Conservation (phyloP, 2,113 vertebrate species). For the Apeltes quadracus region DNA sequence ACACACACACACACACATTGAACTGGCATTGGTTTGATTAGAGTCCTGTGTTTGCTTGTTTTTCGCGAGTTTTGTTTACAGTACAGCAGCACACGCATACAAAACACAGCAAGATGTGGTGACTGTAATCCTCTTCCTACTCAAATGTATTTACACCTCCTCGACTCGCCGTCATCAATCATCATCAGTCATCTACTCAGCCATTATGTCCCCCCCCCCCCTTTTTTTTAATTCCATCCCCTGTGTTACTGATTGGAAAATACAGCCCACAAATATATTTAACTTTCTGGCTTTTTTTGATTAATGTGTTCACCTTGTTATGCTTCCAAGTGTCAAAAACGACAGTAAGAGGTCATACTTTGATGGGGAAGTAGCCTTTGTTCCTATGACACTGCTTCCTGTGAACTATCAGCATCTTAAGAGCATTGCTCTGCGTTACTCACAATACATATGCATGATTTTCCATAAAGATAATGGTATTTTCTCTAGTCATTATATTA, state of each 20-base stretch:
- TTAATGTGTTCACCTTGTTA: constrained; percentile 32
- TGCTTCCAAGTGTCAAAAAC: constrained; percentile 30
- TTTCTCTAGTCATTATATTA: constrained; percentile 32
- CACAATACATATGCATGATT: not conserved
- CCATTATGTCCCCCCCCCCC: constrained; percentile 5
- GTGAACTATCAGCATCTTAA: not conserved
- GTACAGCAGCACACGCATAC: not conserved
- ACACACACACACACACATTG: not conserved
- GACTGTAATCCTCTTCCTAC: constrained; percentile 4
- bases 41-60: no score
- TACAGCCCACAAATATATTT: constrained; percentile 55
- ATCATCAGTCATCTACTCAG: constrained; percentile 27
- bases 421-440: not conserved
- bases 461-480: constrained; percentile 15
- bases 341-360: constrained; percentile 19
- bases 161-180: constrained; percentile 47
- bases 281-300: constrained; percentile 48
- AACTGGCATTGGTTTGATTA: no score
- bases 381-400: not conserved
- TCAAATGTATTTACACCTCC: constrained; percentile 25
- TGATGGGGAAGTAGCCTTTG: not conserved
- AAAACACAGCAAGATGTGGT: not conserved
- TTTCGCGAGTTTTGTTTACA: no score
- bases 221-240: constrained; percentile 14
- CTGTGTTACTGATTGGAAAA: constrained; percentile 49